phyloP scores from a whole-genome alignment of 2,888 invertebrate species.

The Philereme vetulata region DNA sequence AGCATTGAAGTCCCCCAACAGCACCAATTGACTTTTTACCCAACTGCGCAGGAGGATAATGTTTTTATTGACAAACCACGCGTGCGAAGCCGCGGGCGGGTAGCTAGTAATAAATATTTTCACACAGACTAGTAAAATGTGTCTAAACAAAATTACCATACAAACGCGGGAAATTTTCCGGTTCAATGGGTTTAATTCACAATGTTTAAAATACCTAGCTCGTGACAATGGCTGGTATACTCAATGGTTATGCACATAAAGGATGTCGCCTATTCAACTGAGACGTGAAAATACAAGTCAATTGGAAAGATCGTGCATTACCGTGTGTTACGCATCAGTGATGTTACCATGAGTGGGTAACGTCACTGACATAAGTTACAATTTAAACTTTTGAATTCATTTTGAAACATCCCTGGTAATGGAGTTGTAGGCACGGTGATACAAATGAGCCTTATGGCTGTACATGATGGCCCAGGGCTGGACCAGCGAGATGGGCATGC shows the following conservation, averaged over 20 bases:
- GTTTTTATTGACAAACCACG: no score
- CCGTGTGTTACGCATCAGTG: slow-evolving; percentile 31
- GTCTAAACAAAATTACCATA: slow-evolving; percentile 20
- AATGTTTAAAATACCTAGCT: slow-evolving; percentile 25
- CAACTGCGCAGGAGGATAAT: no score
- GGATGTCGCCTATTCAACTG: slow-evolving; percentile 34
- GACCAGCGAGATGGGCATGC: no score
- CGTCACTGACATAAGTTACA: no score
- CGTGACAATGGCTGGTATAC: slow-evolving; percentile 30
- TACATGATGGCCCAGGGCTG: no score
- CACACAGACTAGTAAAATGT: slow-evolving; percentile 4
- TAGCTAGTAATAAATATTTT: neutral
- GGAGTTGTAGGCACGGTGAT: no score
- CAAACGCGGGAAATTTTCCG: slow-evolving; percentile 16
- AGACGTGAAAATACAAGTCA: slow-evolving; percentile 32
- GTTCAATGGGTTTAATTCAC: slow-evolving; percentile 15
- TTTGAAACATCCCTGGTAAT: no score
- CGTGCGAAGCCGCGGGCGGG: no score
- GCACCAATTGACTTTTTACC: no score
- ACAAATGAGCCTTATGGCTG: no score
- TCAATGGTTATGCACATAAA: slow-evolving; percentile 32
- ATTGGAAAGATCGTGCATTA: slow-evolving; percentile 31
- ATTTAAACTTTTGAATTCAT: no score
- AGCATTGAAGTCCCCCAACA: no score
- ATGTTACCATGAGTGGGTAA: slow-evolving; percentile 10